A percentile compares a stretch with the other conserved stretches of the same genome.
Evolutionary conservation across 2,113 vertebrate genomes (phyloP).

Genomic region (Salvelinus namaycush): DNA sequence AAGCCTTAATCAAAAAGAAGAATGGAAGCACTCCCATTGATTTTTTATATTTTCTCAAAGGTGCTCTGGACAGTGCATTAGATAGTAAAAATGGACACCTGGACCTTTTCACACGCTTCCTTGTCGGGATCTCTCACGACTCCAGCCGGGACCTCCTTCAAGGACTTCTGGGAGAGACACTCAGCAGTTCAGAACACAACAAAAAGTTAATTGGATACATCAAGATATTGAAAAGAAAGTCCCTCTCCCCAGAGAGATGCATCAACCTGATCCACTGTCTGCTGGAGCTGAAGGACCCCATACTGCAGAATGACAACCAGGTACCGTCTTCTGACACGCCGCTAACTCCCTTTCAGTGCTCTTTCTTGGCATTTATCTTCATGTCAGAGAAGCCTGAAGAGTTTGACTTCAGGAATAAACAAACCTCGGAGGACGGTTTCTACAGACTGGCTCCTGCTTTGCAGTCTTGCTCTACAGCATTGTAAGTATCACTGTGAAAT

Average conservation of each 20-base stretch:
- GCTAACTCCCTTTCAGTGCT: background rate
- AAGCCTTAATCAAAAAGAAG: background rate
- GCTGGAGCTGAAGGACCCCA: constrained; percentile 8
- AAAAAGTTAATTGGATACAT: constrained; percentile 13
- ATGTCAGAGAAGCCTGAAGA: background rate
- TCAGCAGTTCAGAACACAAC: background rate
- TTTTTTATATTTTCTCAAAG: background rate
- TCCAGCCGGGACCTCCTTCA: constrained; percentile 15
- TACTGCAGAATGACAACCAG: background rate
- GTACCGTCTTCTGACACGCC: background rate
- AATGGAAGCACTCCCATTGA: background rate
- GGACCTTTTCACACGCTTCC: constrained; percentile 13
- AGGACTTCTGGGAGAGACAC: background rate
- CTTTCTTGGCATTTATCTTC: background rate
- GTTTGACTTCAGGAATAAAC: constrained; percentile 17
- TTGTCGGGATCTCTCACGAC: constrained; percentile 3
- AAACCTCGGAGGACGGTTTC: background rate
- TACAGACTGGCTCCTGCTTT: constrained; percentile 5
- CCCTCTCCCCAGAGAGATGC: constrained; percentile 5
- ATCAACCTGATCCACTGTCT: constrained; percentile 34
- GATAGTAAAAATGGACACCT: constrained; percentile 10
- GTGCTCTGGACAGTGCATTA: constrained; percentile 2
- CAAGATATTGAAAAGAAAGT: constrained; percentile 5
- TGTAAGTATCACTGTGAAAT: background rate
- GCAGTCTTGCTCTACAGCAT: background rate